Evolutionary conservation across 2,113 vertebrate species (phyloP).

Genomic region (Raja brachyura): DNA sequence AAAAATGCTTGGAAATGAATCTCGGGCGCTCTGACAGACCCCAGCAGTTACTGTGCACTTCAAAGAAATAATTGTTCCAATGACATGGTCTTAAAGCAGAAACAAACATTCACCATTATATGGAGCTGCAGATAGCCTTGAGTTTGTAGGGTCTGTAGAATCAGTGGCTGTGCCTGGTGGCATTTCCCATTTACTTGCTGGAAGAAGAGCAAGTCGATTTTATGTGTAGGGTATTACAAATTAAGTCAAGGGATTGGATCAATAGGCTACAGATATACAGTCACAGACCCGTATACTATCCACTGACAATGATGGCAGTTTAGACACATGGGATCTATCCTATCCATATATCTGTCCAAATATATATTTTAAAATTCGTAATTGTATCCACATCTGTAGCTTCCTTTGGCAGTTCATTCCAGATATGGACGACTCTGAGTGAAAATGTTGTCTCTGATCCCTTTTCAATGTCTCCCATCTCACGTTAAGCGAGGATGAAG

Average conservation of each 20-base stretch:
- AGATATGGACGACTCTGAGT: too few relatives aligned
- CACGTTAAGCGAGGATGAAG: too few relatives aligned
- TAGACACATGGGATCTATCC: too few relatives aligned
- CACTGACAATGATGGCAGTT: too few relatives aligned
- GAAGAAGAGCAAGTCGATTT: neutral
- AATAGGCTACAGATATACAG: neutral
- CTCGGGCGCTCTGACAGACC: neutral
- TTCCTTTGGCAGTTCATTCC: too few relatives aligned
- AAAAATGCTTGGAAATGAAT: constrained; percentile 23
- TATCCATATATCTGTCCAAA: too few relatives aligned
- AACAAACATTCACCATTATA: neutral
- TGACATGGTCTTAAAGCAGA: constrained; percentile 24
- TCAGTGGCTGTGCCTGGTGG: neutral
- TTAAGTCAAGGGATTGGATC: neutral
- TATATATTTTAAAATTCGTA: too few relatives aligned
- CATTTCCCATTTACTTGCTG: neutral
- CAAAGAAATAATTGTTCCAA: constrained; percentile 34
- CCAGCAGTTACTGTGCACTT: constrained; percentile 28
- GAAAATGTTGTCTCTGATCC: too few relatives aligned
- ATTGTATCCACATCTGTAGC: too few relatives aligned
- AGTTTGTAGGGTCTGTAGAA: neutral
- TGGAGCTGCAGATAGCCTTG: neutral
- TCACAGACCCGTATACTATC: neutral
- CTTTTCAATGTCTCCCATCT: too few relatives aligned
- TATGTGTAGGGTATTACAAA: neutral